Evolutionary conservation across 2,797 vertebrate species (phyloP).

Genomic region (Eleutherodactylus coqui): DNA sequence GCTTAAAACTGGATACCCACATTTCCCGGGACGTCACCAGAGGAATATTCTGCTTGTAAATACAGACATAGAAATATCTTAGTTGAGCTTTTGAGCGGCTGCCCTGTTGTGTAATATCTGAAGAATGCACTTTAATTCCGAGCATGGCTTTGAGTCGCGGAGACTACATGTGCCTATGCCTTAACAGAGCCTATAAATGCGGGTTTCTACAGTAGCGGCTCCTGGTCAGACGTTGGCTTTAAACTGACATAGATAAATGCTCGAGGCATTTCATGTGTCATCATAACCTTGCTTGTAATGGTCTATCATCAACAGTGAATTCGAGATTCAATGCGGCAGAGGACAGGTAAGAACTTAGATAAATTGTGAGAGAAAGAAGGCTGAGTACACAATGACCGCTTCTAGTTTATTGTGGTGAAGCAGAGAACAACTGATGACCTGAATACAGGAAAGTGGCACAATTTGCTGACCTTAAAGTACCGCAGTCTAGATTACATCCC

Average conservation of each 20-base stretch:
- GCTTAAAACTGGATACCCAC: no score
- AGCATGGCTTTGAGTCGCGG: constrained; percentile 10
- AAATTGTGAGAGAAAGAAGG: constrained; percentile 50
- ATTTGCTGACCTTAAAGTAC: constrained; percentile 34
- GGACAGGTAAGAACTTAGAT: constrained; percentile 49
- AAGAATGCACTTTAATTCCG: not conserved
- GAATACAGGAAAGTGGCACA: constrained; percentile 21
- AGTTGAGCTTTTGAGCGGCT: not conserved
- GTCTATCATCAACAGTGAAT: constrained; percentile 56
- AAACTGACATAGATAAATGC: constrained; percentile 56
- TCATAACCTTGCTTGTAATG: constrained; percentile 61
- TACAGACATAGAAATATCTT: not conserved
- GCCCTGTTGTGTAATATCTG: not conserved
- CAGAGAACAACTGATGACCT: constrained; percentile 21
- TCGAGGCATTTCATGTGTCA: constrained; percentile 52
- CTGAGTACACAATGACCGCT: constrained; percentile 44
- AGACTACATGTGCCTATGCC: constrained; percentile 1
- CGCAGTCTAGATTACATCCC: not conserved
- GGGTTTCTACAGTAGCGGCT: not conserved
- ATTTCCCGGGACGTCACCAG: not conserved
- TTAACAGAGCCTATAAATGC: constrained; percentile 31
- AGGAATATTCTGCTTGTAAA: not conserved
- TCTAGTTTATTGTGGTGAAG: constrained; percentile 34
- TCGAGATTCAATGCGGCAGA: constrained; percentile 27
- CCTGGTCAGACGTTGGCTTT: constrained; percentile 49